Evolutionary conservation across 2,888 invertebrate genomes (phyloP), one percentile per base, ranked within the genome.

Genomic region (Sceliomorpha sp.): DNA sequence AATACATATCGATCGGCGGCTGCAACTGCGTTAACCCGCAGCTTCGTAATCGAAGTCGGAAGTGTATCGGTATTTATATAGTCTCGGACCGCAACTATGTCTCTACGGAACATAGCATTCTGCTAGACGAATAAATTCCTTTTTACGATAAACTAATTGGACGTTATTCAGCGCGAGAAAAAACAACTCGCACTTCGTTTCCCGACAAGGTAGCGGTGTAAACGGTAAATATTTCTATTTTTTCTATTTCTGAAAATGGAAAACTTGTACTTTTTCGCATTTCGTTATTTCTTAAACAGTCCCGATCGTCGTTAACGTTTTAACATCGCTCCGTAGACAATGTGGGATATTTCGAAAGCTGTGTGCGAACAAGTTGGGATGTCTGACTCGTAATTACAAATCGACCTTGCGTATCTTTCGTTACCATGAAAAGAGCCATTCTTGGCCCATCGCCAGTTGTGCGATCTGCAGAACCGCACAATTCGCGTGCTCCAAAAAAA

Each of bases 41-140:
- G 55, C 53, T 48, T 37, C 59, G 63, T 63, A 70, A 70, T 70
- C 70, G 62, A 58, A 64, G 64, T 48, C 53, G 58, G 64, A 70
- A 64, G 64, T 70, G 63, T 50, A 64, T 70, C 64, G 59, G 64
- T 64, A 70, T 70, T 70, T 70, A 70, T 70, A 70, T 50, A 70
- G 64, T 60, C 55, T 59, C 37, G 13, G 39, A 58, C 53, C 64
- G 44, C 69, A 63, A 48, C 69, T 53, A 55, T 60, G 70, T 70
- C 60, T 58, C 60, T 62, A 55, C 44, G 56, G 60, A 70, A 31
- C 56, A 37, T 50, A n/a, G 40, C 56, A 60, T 64, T 70, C 64
- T 58, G 12, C 63, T 63, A 63, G 58, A 60, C 50, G 56, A 60
- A 64, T 70, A 64, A 60, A 70, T 70, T 50, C 47, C 15, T 60